These are phyloP conservation scores for Heteromyza rotundicornis DNA, from an alignment of 2,888 invertebrate genomes.

Conservation along the genomic window DNA sequence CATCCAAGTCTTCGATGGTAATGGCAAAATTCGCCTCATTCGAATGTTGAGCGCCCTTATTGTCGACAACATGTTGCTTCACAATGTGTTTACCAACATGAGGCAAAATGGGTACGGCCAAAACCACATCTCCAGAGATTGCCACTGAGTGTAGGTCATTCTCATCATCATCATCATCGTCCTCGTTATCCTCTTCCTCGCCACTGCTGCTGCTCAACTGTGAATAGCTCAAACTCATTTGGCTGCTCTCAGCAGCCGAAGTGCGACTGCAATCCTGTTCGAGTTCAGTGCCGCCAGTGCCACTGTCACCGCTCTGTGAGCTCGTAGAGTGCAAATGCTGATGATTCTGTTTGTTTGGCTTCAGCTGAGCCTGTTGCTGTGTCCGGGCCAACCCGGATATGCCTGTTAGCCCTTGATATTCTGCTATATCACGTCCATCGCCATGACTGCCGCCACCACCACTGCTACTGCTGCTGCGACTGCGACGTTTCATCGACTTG, in stretches of 20 bases:
- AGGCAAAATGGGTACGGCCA: constrained; percentile 26
- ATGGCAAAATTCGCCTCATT: constrained; percentile 15
- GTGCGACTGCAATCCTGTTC: constrained; percentile 51
- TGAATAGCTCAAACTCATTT: constrained; percentile 53
- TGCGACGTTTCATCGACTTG: constrained; percentile 54
- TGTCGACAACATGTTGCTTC: constrained; percentile 30
- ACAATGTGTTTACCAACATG: constrained; percentile 27
- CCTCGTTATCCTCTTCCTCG: constrained; percentile 29
- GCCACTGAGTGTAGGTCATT: constrained; percentile 31
- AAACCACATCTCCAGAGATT: constrained; percentile 27
- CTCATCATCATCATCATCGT: constrained; percentile 31
- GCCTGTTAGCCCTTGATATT: no score
- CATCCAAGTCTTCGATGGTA: constrained; percentile 34
- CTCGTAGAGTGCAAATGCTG: constrained; percentile 36
- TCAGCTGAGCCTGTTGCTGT: constrained; percentile 8
- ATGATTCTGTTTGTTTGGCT: neutral
- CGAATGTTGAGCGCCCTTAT: constrained; percentile 3
- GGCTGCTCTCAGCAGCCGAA: constrained; percentile 47
- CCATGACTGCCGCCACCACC: constrained; percentile 35
- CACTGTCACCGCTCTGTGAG: constrained; percentile 56
- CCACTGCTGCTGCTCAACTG: constrained; percentile 47
- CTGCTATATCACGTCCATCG: constrained; percentile 38
- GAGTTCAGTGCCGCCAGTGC: constrained; percentile 56
- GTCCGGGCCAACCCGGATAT: constrained; percentile 39
- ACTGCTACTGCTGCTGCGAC: constrained; percentile 58